A percentile compares a stretch with the other conserved stretches of the same genome.
These are phyloP conservation scores for Thunnus thynnus DNA, from an alignment of 2,113 vertebrate genomes.

Conservation along the genomic window DNA sequence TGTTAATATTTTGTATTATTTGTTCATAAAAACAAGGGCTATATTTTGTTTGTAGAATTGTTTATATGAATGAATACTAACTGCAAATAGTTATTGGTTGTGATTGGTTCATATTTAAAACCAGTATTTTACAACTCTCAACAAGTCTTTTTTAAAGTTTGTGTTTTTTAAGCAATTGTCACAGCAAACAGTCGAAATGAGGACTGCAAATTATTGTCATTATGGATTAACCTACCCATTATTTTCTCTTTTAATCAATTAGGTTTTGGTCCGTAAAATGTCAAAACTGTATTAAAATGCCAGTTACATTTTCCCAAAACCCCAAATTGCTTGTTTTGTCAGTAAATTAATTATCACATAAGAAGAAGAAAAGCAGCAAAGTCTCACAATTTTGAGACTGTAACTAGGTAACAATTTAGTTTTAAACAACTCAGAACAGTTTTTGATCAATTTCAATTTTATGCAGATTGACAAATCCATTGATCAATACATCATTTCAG, in stretches of 20 bases:
- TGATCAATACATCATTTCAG: background rate
- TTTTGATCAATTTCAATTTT: no score
- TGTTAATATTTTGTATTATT: background rate
- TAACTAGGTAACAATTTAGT: no score
- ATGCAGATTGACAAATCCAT: background rate
- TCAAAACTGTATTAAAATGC: background rate
- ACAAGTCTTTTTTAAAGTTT: background rate
- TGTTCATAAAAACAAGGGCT: background rate
- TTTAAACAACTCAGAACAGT: no score
- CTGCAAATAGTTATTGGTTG: background rate
- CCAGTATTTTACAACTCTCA: background rate
- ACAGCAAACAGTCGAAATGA: background rate
- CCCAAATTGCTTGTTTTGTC: background rate
- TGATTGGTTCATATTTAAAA: constrained; percentile 19
- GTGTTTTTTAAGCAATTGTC: background rate
- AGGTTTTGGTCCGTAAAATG: background rate
- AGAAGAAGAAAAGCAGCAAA: no score
- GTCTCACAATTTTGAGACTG: no score
- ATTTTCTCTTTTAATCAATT: constrained; percentile 4
- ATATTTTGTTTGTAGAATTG: constrained; percentile 22
- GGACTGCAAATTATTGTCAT: background rate
- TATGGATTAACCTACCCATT: background rate
- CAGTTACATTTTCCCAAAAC: background rate
- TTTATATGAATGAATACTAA: background rate
- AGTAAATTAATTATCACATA: no score